Evolutionary conservation across 2,113 vertebrate species (phyloP).

Genomic region (Empidonax traillii): DNA sequence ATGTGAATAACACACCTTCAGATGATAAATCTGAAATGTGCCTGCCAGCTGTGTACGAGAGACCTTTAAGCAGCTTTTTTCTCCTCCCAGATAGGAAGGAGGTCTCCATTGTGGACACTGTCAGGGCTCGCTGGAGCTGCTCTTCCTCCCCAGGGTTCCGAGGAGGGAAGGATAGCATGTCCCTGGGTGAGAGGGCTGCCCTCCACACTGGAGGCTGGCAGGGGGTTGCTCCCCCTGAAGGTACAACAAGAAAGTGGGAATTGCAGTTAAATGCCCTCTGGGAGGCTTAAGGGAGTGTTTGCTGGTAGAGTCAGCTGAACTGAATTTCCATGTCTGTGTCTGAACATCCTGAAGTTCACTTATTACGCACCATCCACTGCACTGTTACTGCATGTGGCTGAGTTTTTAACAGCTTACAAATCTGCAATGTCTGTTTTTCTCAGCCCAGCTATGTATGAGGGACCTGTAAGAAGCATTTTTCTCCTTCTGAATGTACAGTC

Average conservation of each 20-base stretch:
- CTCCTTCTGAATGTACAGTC: background rate
- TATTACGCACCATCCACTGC: rapidly evolving
- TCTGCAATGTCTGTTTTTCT: background rate
- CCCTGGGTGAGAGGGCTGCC: background rate
- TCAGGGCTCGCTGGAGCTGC: background rate
- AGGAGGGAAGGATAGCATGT: background rate
- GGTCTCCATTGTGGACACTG: background rate
- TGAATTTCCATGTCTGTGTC: background rate
- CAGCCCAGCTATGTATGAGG: background rate
- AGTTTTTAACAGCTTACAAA: background rate
- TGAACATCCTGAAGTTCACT: background rate
- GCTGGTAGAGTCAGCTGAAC: background rate
- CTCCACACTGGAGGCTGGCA: background rate
- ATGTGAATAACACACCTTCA: rapidly evolving
- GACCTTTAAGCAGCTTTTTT: background rate
- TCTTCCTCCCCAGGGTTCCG: background rate
- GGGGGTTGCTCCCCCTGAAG: background rate
- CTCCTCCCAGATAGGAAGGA: background rate
- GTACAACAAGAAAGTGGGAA: background rate
- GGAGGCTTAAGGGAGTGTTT: background rate
- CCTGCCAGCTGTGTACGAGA: background rate
- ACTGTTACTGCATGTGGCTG: background rate
- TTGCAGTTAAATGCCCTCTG: background rate
- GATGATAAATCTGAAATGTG: background rate
- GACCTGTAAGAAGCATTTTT: background rate